phyloP scores from a whole-genome alignment of 2,888 invertebrate genomes.

The Drosophila cognata region DNA sequence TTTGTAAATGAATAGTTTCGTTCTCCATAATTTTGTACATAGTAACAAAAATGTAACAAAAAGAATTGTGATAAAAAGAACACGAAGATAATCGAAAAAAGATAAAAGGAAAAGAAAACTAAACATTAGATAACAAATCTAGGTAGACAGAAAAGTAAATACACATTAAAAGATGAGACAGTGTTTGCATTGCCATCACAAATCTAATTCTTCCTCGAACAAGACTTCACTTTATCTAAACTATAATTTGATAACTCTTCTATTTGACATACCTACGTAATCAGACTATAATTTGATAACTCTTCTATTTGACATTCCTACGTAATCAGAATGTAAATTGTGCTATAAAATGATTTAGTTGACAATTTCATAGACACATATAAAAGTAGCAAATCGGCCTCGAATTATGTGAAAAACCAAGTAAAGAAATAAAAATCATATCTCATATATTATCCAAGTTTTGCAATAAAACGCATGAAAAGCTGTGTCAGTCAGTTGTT shows the following conservation, averaged over 20 bases:
- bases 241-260: neutral
- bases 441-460: slow-evolving; percentile 41
- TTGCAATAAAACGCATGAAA: slow-evolving; percentile 53
- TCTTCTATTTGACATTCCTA: neutral
- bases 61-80: neutral
- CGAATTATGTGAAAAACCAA: slow-evolving; percentile 10
- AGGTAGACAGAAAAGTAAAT: neutral
- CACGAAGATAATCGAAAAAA: neutral
- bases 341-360: neutral
- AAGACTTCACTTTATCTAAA: neutral
- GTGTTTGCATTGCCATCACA: neutral
- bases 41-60: neutral
- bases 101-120: neutral
- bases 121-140: neutral
- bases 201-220: neutral
- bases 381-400: slow-evolving; percentile 8
- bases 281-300: neutral
- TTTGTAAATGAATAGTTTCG: neutral
- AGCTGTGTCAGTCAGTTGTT: slow-evolving; percentile 35
- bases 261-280: neutral
- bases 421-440: slow-evolving; percentile 6
- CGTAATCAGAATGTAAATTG: neutral
- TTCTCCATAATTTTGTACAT: neutral
- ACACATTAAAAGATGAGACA: neutral
- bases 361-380: neutral